A percentile compares a stretch with the other conserved stretches of the same genome.
Conservation (phyloP, 2,888 invertebrate species). For the Nymphalis polychloros region DNA sequence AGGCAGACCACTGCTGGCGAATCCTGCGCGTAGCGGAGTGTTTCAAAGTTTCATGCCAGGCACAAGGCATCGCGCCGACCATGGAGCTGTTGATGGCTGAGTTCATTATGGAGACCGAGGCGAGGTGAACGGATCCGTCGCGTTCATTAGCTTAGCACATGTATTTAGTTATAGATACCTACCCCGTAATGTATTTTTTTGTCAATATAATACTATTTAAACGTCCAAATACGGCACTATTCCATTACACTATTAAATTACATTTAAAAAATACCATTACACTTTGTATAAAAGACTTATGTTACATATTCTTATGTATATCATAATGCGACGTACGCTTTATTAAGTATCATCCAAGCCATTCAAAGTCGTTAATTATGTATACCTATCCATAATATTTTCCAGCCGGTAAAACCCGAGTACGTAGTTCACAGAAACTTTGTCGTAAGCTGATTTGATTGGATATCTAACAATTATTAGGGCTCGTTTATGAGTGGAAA, state of each 20-base stretch:
- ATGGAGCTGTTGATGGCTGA: conserved; percentile 68
- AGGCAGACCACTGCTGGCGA: conserved; percentile 67
- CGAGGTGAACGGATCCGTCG: conserved; percentile 34
- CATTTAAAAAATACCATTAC: too few relatives aligned
- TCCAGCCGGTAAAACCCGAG: background rate
- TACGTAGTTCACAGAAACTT: background rate
- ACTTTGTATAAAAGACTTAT: too few relatives aligned
- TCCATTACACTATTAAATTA: too few relatives aligned
- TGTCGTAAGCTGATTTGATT: background rate
- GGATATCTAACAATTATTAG: background rate
- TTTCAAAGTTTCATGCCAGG: conserved; percentile 59
- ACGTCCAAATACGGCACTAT: too few relatives aligned
- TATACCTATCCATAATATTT: background rate
- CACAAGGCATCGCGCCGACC: conserved; percentile 59
- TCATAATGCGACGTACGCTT: background rate
- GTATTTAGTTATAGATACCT: too few relatives aligned
- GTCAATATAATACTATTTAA: too few relatives aligned
- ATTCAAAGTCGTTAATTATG: background rate
- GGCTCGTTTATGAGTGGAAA: background rate
- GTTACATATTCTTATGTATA: too few relatives aligned
- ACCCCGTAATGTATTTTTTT: too few relatives aligned
- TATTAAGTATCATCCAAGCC: background rate
- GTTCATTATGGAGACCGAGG: conserved; percentile 66
- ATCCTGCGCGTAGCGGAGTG: conserved; percentile 68
- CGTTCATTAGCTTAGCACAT: too few relatives aligned